Base-by-base conservation (phyloP, 1,140 invertebrate species). In the Odontomachus brunneus region DNA sequence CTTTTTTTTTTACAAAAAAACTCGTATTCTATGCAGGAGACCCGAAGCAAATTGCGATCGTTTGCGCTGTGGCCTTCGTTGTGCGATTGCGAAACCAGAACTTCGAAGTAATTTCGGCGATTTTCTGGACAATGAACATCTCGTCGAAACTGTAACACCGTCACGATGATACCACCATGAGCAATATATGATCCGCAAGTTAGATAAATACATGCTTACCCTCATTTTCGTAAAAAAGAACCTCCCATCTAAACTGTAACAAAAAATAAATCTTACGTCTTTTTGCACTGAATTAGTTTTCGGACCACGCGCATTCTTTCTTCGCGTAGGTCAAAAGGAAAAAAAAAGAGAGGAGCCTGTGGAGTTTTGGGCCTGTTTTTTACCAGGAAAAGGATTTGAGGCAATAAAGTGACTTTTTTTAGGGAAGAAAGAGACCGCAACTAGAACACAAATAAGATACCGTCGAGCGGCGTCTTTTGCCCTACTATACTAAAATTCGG, bases 201-300 rank as follows among this genome's bases (percentile, higher is more conserved):
- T 91, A 90, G 85, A 55, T 2, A 87, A 91, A 89, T 86, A 82
- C 71, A 60, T 49, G 57, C 74, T 3, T 5, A 65, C 55, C 29
- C 60, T 66, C 63, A 44, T 12, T 1, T 0, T 5, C 15, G 57
- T 76, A 84, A 91, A 91, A 92, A 92, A 86, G 83, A 66, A 17
- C 4, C 57, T 63, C 83, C 78, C 84, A 91, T 92, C 90, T 92
- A 91, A 93, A 93, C 62, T 92, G 92, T 91, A 93, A 91, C 91
- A 91, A 90, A 72, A 91, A 91, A 90, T 78, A 88, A 86, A 91
- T 89, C 84, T 83, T 87, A 89, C 85, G 85, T 88, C 90, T 89
- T 51, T 38, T 78, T 82, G 89, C 60, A 89, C 89, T 92, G 92
- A 92, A 92, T 93, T 92, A 90, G 87, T 90, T 89, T 87, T 88